Conservation (phyloP, 2,113 vertebrate genomes). For the Stigmatopora argus region DNA sequence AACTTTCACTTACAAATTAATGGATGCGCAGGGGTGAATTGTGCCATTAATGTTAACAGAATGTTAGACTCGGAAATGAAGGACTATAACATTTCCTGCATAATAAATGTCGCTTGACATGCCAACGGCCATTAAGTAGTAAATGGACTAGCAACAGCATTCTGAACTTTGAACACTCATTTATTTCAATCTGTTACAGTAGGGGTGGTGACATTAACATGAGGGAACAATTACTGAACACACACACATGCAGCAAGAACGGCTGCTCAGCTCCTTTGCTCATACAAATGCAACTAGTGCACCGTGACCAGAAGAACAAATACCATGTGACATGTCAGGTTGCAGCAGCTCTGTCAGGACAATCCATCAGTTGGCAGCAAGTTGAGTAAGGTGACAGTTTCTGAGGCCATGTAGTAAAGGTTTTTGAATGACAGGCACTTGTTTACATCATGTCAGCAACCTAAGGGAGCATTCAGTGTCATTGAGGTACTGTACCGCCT, state of each 20-base stretch:
- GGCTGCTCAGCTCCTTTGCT: background rate
- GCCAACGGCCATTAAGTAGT: background rate
- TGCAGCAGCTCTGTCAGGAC: constrained; percentile 16
- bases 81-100: background rate
- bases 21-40: background rate
- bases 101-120: background rate
- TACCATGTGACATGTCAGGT: constrained; percentile 25
- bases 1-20: constrained; percentile 5
- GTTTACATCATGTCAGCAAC: constrained; percentile 35
- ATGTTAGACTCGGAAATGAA: constrained; percentile 1
- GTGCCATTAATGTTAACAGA: constrained; percentile 4
- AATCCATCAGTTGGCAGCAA: constrained; percentile 11
- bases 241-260: background rate
- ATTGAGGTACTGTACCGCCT: background rate
- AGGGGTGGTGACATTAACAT: background rate
- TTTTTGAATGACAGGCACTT: constrained; percentile 37
- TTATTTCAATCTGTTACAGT: background rate
- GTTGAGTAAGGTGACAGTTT: constrained; percentile 23
- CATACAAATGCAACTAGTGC: constrained; percentile 28
- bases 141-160: background rate
- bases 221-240: background rate
- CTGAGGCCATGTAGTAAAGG: constrained; percentile 21
- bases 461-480: constrained; percentile 17
- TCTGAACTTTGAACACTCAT: background rate
- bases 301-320: constrained; percentile 22